Evolutionary conservation across 2,888 invertebrate species (phyloP), one percentile per base, ranked within the genome.

Genomic region (Melinaea marsaeus): DNA sequence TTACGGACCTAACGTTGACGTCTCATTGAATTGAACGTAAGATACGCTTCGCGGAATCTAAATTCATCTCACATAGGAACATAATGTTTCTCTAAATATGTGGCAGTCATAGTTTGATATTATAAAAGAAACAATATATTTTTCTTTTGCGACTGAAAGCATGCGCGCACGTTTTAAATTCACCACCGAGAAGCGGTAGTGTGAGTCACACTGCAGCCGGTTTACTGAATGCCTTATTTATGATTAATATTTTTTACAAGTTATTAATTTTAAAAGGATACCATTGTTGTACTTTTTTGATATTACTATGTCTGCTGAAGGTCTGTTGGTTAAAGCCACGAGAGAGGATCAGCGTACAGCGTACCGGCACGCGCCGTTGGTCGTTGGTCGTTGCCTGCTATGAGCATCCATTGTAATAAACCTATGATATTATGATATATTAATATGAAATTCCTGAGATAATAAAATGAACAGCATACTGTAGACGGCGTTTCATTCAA

Each of bases 371-470:
- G 77, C 83, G 84, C 85, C 86, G 84, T 84, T 84, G 84, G 22
- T 22, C 22, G 22, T 22, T 22, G 22, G 22, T 85, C 86, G 84
- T 84, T 84, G 84, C 84, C 87, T 79, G 85, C 86, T 85, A 83
- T 81, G 80, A 79, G 82, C 85, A 85, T 80, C 80, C 85, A 84
- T 82, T 88, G 85, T 86, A 84, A 85, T 83, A 78, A 84, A 82
- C 85, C 83, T 86, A 87, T 85, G 82, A 86, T 86, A 86, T 84
- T 86, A 86, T 85, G 84, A 59, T 63, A 63, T 66, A 66, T 86
- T 85, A 84, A 80, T 85, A 86, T 84, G 83, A 85, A 85, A 86
- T 87, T 88, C 87, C 88, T 88, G 85, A 85, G 79, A 87, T 84
- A 88, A 88, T 86, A 86, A 88, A 88, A 84, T 79, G 81, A 83